Base-by-base conservation (phyloP, 35 echinoderm and acorn worm genomes). In the Lytechinus pictus region DNA sequence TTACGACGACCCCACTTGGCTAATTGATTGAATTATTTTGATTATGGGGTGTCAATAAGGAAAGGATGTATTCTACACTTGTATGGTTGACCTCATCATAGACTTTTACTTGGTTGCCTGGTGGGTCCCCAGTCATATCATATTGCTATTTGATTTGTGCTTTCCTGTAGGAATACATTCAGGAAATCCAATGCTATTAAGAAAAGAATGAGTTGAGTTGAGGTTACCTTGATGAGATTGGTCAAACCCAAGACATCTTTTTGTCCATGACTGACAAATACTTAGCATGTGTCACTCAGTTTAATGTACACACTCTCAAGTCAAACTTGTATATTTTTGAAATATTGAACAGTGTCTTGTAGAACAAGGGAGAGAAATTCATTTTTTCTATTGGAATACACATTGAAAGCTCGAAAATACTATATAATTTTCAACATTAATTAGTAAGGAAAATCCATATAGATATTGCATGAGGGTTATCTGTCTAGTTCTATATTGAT, bases 11-110 rank as follows among this genome's bases (percentile, higher is more conserved):
- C 88, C 88, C 28, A 90, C 88, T 90, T 54, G 88, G 33, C 29
- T 90, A 90, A 90, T 90, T 90, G 88, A 90, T 90, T 90, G 88
- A 90, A 54, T 90, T 90, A 90, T 44, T 54, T 79, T 90, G 88
- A 90, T 90, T 90, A 90, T 52, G 88, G 88, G 88, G 88, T 90
- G 52, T 90, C 29, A 54, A 27, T 90, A 90, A 52, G 88, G 88
- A 79, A 24, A 79, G 66, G 66, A 79, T 79, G 66, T 79, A 79
- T 79, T 79, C 66, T 24, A 7, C 66, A 79, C 66, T 79, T 79
- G 19, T 79, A 16, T 7, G 6, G n/a, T 6, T 79, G 66, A 79
- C 66, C 66, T n/a, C 16, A 79, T 7, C 19, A 8, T 79, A 24
- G 66, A 79, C 66, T 79, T 79, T n/a, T 79, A 79, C 66, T 24